phyloP scores from a whole-genome alignment of 2,797 vertebrate genomes.

The Diglossa cyanea region DNA sequence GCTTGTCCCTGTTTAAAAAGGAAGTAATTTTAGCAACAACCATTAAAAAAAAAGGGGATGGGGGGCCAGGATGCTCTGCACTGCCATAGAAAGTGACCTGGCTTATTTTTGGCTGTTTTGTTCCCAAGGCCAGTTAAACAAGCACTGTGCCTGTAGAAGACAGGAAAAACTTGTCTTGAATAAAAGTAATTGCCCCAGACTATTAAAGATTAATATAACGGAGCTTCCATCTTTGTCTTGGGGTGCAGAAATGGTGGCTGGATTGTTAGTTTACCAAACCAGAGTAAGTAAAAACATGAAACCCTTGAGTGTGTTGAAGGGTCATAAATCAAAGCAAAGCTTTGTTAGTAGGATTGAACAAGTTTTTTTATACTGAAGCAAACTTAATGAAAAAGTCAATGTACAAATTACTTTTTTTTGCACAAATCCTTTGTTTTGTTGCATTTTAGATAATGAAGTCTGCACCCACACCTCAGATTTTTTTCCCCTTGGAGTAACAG shows the following conservation, averaged over 20 bases:
- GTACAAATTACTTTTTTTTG: constrained; percentile 28
- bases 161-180: not conserved
- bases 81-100: constrained; percentile 23
- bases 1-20: not conserved
- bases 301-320: not conserved
- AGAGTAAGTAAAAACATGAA: not conserved
- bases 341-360: constrained; percentile 25
- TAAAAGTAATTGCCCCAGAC: not conserved
- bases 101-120: constrained; percentile 13
- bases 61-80: constrained; percentile 8
- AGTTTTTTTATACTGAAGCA: constrained; percentile 62
- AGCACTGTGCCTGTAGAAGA: constrained; percentile 20
- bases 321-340: not conserved
- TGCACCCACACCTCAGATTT: not conserved
- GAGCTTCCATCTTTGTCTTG: not conserved
- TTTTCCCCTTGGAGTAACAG: not conserved
- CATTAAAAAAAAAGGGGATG: not conserved
- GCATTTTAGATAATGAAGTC: constrained; percentile 37
- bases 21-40: not conserved
- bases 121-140: not conserved
- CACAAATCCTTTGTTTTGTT: constrained; percentile 41
- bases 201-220: not conserved
- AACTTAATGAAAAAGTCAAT: constrained; percentile 53
- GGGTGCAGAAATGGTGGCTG: not conserved
- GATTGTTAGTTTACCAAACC: not conserved